Base-by-base conservation (phyloP, 2,888 invertebrate genomes). In the Psococerastis gibbosa region DNA sequence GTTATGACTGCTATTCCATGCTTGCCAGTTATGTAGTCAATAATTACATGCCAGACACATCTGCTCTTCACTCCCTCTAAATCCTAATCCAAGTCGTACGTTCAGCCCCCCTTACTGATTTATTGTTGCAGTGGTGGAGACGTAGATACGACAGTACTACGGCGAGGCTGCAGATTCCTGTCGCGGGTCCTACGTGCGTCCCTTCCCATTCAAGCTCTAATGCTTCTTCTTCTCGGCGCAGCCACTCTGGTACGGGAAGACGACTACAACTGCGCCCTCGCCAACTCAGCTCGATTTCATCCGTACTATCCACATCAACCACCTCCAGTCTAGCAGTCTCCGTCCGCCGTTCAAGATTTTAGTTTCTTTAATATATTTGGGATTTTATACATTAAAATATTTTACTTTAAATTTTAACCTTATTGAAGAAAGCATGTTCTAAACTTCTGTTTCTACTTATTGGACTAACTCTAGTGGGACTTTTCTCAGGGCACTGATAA, bases 121-220 rank as follows among this genome's bases (percentile, higher is more conserved):
- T n/a, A n/a, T n/a, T n/a, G n/a, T n/a, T 57, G 54, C 43, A 49
- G 56, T 49, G 50, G 53, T 48, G 64, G 63, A 54, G 68, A 69
- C 58, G 69, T 70, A 59, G 71, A 73, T 57, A 70, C 70, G 50
- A 72, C 75, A 52, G 73, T 75, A 44, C 68, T 85, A 56, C 66
- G 71, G 48, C 74, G 81, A 55, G 78, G 87, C 45, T 80, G 80
- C 54, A 74, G 81, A 50, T 87, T 88, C 72, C 71, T 91, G 60
- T 78, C 83, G 53, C 78, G 94, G 56, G 91, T 91, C 52, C 74
- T 91, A 51, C 73, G 89, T 58, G 84, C 89, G 44, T 88, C 92
- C 17, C 70, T 94, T 51, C 94, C 94, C 43, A 83, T 97, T 60
- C 92, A 97, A 67, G 88, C 91, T 48, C 67, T 97, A 55, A 81